These are phyloP conservation scores for Dunckerocampus dactyliophorus DNA, from an alignment of 2,113 vertebrate genomes.

Conservation along the genomic window DNA sequence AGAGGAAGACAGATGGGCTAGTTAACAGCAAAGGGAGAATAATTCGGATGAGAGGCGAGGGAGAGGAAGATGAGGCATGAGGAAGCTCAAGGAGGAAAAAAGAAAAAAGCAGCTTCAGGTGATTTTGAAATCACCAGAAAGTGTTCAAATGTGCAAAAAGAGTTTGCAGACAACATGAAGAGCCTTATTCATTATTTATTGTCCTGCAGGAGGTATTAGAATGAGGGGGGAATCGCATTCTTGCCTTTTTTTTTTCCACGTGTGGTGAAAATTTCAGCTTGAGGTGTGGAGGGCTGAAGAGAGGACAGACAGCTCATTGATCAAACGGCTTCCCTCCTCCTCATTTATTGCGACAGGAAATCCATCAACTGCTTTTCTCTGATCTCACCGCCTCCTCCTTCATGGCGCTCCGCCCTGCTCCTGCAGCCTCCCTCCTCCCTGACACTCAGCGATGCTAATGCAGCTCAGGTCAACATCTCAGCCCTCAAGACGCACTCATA, in stretches of 20 bases:
- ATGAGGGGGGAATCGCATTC: conserved; percentile 20
- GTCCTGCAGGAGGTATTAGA: conserved; percentile 12
- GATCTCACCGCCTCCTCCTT: conserved; percentile 58
- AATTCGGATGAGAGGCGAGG: conserved; percentile 36
- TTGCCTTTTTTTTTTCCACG: conserved; percentile 35
- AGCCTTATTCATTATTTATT: conserved; percentile 38
- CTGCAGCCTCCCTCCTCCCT: conserved; percentile 17
- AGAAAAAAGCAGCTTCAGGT: neutral
- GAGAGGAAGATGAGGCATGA: conserved; percentile 24
- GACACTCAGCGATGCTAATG: conserved; percentile 29
- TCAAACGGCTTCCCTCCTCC: conserved; percentile 68
- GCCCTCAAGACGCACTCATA: conserved; percentile 8
- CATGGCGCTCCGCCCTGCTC: conserved; percentile 40
- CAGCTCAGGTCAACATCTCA: neutral
- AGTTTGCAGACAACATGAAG: neutral
- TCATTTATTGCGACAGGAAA: conserved; percentile 71
- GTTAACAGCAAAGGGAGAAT: conserved; percentile 44
- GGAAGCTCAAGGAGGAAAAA: conserved; percentile 24
- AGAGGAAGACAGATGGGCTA: conserved; percentile 50
- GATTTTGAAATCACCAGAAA: neutral
- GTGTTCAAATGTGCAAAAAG: neutral
- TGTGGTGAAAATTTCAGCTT: conserved; percentile 35
- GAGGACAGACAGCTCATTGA: conserved; percentile 66
- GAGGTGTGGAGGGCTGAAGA: conserved; percentile 49
- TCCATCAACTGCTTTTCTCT: conserved; percentile 66